These are phyloP conservation scores for Leptonema lineaticorne DNA, from an alignment of 1,140 invertebrate genomes.

Conservation along the genomic window DNA sequence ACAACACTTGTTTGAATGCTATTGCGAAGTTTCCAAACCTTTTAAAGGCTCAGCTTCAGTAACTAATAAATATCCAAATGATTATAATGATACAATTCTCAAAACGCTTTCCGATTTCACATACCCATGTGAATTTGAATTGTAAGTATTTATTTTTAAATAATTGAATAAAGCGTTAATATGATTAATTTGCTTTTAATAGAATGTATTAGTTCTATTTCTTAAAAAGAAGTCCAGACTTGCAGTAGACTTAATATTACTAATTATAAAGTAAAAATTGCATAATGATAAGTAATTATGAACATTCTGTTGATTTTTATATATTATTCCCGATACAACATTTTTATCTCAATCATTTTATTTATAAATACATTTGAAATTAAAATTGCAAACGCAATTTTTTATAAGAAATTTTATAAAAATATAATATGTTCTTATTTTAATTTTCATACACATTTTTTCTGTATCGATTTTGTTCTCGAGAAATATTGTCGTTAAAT, in stretches of 20 bases:
- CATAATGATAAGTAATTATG: background rate
- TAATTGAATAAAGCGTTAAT: no score
- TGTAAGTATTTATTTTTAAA: background rate
- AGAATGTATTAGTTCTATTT: background rate
- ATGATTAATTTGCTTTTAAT: background rate
- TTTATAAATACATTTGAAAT: no score
- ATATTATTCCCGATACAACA: background rate
- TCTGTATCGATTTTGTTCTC: no score
- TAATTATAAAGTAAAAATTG: background rate
- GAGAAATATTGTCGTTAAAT: no score
- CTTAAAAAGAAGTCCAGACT: background rate
- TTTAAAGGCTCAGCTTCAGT: background rate
- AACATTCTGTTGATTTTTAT: background rate
- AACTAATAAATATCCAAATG: background rate
- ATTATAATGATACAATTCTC: background rate
- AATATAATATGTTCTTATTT: no score
- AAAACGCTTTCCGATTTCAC: background rate
- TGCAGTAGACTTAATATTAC: background rate
- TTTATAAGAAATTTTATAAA: no score
- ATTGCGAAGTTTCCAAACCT: slow-evolving; percentile 10
- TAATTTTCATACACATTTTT: no score
- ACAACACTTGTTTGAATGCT: slow-evolving; percentile 17
- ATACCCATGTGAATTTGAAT: background rate
- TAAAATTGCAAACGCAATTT: no score
- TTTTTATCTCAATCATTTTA: no score